phyloP scores from a whole-genome alignment of 2,113 vertebrate genomes.

The Synchiropus splendidus region DNA sequence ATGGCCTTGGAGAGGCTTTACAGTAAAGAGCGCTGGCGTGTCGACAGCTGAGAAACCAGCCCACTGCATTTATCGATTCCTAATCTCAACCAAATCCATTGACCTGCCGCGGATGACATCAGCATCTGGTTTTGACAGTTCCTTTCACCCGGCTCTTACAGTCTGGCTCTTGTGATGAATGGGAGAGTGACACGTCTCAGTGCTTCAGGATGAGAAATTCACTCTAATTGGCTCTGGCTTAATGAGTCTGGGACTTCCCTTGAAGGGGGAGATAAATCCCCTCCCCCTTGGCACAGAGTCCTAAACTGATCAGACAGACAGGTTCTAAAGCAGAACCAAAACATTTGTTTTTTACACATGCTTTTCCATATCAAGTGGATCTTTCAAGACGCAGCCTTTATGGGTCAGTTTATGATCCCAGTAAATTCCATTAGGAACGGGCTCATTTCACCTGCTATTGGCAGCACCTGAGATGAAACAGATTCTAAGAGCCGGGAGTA shows the following conservation, averaged over 20 bases:
- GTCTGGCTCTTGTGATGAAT: constrained; percentile 31
- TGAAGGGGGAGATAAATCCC: constrained; percentile 39
- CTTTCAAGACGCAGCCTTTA: constrained; percentile 36
- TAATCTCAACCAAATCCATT: constrained; percentile 17
- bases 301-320: too few species aligned
- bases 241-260: constrained; percentile 49
- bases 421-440: constrained; percentile 63
- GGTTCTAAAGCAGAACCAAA: too few species aligned
- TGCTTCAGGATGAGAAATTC: constrained; percentile 34
- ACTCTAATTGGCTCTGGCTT: constrained; percentile 44
- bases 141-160: constrained; percentile 14
- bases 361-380: background rate
- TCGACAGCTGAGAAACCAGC: constrained; percentile 7
- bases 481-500: constrained; percentile 58
- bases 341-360: too few species aligned
- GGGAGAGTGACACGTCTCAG: constrained; percentile 43
- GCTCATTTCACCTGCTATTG: constrained; percentile 64
- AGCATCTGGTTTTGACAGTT: constrained; percentile 27
- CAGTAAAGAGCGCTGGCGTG: constrained; percentile 8
- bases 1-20: constrained; percentile 26
- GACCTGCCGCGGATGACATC: constrained; percentile 13
- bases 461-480: constrained; percentile 66
- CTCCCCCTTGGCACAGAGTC: constrained; percentile 24
- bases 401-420: constrained; percentile 57
- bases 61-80: constrained; percentile 13